These are phyloP conservation scores for Cyanistes caeruleus DNA, from an alignment of 2,113 vertebrate species.

Conservation along the genomic window DNA sequence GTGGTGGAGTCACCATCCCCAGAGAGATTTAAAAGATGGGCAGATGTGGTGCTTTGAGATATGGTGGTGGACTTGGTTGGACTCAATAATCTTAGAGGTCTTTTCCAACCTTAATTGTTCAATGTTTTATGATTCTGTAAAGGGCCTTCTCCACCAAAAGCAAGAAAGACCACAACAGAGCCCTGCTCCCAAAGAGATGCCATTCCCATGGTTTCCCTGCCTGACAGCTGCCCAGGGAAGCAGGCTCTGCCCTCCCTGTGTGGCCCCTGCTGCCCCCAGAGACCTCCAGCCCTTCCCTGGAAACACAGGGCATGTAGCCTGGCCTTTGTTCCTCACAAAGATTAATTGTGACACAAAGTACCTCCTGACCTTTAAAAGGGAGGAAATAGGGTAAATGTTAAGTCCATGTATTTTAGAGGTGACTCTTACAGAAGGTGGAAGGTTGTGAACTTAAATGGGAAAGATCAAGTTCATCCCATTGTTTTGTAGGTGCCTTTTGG, in stretches of 20 bases:
- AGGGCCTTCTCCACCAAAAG: not conserved
- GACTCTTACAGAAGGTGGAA: not conserved
- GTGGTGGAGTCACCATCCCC: too few relatives aligned
- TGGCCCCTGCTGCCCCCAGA: rapidly evolving
- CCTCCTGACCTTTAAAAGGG: slow-evolving; percentile 5
- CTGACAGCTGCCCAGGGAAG: not conserved
- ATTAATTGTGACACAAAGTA: not conserved
- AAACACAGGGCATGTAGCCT: not conserved
- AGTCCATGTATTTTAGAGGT: not conserved
- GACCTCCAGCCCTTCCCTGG: not conserved
- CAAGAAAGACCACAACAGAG: not conserved
- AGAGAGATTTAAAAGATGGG: rapidly evolving
- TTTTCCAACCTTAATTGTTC: not conserved
- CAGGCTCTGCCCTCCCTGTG: not conserved
- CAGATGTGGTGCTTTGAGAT: not conserved
- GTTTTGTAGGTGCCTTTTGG: not conserved
- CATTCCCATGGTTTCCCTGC: not conserved
- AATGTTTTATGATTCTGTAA: not conserved
- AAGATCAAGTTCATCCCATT: not conserved
- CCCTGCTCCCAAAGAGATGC: not conserved
- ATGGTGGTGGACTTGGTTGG: not conserved
- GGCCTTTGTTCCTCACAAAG: not conserved
- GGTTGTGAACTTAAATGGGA: not conserved
- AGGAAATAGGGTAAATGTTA: not conserved
- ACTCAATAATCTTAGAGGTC: not conserved